Percentiles rank a stretch among this genome's conserved stretches.
phyloP scores from a whole-genome alignment of 1,140 invertebrate genomes.

The Aphaenogaster rudis region DNA sequence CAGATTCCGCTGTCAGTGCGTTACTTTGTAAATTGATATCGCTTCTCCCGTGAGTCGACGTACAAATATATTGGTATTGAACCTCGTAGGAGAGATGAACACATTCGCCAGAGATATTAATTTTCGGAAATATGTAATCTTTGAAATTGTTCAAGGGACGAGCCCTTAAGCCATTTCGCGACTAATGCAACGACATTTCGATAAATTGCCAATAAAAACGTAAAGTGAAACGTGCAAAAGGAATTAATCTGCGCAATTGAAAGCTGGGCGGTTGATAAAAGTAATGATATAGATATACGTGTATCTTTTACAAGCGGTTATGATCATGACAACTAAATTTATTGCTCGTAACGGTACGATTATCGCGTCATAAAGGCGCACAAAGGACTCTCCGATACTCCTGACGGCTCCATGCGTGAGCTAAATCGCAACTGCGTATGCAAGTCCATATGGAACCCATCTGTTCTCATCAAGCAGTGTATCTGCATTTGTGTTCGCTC shows the following conservation, averaged over 20 bases:
- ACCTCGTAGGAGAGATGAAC: not conserved
- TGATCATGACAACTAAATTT: conserved; percentile 56
- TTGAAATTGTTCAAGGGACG: not conserved
- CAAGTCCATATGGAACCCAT: conserved; percentile 52
- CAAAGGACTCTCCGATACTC: conserved; percentile 54
- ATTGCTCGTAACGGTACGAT: conserved; percentile 53
- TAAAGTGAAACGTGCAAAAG: conserved; percentile 6
- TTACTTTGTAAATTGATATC: conserved; percentile 19
- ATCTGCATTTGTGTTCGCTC: conserved; percentile 57
- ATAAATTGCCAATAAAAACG: not conserved
- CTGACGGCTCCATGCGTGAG: conserved; percentile 49
- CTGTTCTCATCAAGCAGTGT: conserved; percentile 56
- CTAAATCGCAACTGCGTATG: conserved; percentile 53
- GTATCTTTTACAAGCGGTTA: conserved; percentile 43
- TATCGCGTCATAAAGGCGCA: conserved; percentile 57
- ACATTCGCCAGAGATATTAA: not conserved
- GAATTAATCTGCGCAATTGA: conserved; percentile 41
- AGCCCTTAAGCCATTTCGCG: not conserved
- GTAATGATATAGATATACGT: not conserved
- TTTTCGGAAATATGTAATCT: not conserved
- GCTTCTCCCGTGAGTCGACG: not conserved
- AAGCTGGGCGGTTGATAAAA: conserved; percentile 28
- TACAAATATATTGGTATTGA: conserved; percentile 9
- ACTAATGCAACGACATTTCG: not conserved
- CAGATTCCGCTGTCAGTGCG: not conserved